phyloP scores from a whole-genome alignment of 2,113 vertebrate species.

The Corydoras maculifer region DNA sequence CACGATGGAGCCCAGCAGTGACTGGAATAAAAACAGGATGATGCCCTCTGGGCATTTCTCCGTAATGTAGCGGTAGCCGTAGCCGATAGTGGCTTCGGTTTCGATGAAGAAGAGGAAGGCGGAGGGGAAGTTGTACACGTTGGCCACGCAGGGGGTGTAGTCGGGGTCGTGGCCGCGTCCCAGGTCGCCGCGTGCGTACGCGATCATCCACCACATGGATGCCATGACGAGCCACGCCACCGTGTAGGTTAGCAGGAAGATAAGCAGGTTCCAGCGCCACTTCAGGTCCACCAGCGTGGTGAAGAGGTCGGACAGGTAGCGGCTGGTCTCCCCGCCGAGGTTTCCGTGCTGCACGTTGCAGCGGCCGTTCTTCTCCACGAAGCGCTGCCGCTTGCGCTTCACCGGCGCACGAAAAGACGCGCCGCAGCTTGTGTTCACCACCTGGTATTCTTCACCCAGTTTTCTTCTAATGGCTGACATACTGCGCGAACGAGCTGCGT shows the following conservation, averaged over 20 bases:
- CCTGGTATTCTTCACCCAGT: constrained; percentile 78
- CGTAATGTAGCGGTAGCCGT: constrained; percentile 79
- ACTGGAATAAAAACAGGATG: constrained; percentile 83
- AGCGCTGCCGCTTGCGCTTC: constrained; percentile 76
- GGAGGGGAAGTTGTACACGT: constrained; percentile 85
- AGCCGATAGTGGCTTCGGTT: constrained; percentile 83
- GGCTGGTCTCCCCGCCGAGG: constrained; percentile 78
- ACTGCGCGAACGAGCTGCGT: constrained; percentile 51
- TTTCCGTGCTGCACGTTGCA: constrained; percentile 85
- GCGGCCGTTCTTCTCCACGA: constrained; percentile 84
- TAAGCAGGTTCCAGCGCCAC: constrained; percentile 85
- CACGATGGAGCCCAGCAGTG: constrained; percentile 79
- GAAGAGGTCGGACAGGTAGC: constrained; percentile 80
- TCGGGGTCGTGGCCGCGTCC: constrained; percentile 62
- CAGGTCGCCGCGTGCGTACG: constrained; percentile 77
- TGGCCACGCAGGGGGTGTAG: constrained; percentile 78
- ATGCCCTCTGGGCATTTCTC: constrained; percentile 84
- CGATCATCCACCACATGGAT: constrained; percentile 86
- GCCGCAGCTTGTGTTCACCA: constrained; percentile 61
- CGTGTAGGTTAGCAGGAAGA: constrained; percentile 81
- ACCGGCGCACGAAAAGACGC: constrained; percentile 60
- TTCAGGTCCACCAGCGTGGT: constrained; percentile 86
- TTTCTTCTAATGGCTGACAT: constrained; percentile 76
- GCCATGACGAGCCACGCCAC: constrained; percentile 85
- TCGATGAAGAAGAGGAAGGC: constrained; percentile 87